These are phyloP conservation scores for Drosophila paramelanica DNA, from an alignment of 2,888 invertebrate genomes.

Conservation along the genomic window DNA sequence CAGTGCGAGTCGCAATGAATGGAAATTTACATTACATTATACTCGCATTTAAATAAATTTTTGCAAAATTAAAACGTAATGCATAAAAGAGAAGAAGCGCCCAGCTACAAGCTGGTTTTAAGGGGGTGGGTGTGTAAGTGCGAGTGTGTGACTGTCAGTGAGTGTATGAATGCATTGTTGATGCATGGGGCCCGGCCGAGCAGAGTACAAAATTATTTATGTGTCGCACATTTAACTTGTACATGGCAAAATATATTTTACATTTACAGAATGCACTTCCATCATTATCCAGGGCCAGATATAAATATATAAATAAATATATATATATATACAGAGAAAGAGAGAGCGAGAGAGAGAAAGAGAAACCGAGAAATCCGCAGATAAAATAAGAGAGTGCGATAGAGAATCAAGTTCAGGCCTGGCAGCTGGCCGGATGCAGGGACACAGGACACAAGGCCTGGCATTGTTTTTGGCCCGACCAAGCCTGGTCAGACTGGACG, in stretches of 20 bases:
- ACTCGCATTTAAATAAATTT: conserved; percentile 78
- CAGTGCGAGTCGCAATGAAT: conserved; percentile 44
- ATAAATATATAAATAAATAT: neutral
- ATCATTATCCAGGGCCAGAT: conserved; percentile 68
- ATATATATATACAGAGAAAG: neutral
- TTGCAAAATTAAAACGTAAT: conserved; percentile 77
- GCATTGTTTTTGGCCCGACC: conserved; percentile 48
- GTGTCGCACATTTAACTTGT: conserved; percentile 79
- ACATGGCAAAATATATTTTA: conserved; percentile 77
- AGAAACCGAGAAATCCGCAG: conserved; percentile 8
- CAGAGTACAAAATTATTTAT: conserved; percentile 71
- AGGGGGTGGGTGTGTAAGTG: conserved; percentile 5
- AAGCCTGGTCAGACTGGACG: conserved; percentile 19
- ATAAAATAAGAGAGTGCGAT: neutral
- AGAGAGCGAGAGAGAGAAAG: neutral
- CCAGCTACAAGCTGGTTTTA: conserved; percentile 21
- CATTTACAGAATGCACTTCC: conserved; percentile 78
- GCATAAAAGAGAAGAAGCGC: conserved; percentile 56
- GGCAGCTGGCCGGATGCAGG: conserved; percentile 44
- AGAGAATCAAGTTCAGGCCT: conserved; percentile 25
- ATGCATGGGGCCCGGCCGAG: conserved; percentile 56
- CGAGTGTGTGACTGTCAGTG: conserved; percentile 2
- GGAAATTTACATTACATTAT: conserved; percentile 77
- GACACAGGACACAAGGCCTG: conserved; percentile 38
- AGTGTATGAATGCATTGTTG: conserved; percentile 57